Evolutionary conservation across 1,140 invertebrate genomes (phyloP).

Genomic region (Marisa cornuarietis): DNA sequence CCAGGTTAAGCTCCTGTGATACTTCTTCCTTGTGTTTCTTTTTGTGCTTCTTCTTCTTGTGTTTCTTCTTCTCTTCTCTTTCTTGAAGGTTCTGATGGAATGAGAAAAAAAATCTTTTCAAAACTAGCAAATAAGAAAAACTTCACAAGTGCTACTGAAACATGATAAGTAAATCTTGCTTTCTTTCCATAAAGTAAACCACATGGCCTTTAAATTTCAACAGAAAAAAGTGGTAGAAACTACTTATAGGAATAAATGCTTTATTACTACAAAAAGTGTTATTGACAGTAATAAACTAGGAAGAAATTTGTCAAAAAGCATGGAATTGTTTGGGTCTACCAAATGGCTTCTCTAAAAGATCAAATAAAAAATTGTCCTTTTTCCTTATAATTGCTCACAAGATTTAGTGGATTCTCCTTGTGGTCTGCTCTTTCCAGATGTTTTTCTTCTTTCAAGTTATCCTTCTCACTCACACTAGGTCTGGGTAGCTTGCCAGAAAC

Average conservation of each 20-base stretch:
- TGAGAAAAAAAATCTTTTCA: neutral
- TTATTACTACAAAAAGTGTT: too few species aligned
- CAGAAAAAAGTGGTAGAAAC: too few species aligned
- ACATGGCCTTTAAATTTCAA: neutral
- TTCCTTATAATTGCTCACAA: neutral
- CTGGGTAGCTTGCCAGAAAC: neutral
- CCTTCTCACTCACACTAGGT: neutral
- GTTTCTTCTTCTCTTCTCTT: conserved; percentile 15
- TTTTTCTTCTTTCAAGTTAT: neutral
- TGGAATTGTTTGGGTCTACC: too few species aligned
- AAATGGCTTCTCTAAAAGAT: too few species aligned
- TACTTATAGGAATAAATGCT: too few species aligned
- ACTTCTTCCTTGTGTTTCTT: neutral
- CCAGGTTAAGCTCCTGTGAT: conserved; percentile 1
- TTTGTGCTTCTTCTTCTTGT: conserved; percentile 24
- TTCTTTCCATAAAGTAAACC: neutral
- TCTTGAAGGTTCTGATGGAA: neutral
- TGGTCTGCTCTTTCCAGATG: neutral
- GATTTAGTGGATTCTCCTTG: too few species aligned
- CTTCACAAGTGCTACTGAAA: neutral
- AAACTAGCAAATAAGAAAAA: neutral
- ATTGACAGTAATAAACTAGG: too few species aligned
- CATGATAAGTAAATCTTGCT: neutral
- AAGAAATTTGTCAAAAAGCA: too few species aligned
- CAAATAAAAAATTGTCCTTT: too few species aligned